Conservation (phyloP, 1,140 invertebrate species). For the Euglossa dilemma region DNA sequence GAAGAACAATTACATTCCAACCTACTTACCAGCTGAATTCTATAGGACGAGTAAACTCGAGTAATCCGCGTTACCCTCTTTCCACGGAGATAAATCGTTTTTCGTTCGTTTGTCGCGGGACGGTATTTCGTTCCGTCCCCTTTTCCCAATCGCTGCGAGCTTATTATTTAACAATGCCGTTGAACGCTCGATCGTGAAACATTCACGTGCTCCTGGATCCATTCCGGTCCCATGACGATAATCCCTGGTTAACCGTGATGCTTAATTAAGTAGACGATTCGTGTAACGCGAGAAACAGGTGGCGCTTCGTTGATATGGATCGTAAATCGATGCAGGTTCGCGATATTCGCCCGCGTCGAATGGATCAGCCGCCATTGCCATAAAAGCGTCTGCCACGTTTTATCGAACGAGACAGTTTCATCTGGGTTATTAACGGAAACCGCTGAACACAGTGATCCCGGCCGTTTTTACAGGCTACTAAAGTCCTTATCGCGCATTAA, state of each 20-base stretch:
- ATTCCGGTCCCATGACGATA: constrained; percentile 25
- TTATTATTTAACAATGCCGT: constrained; percentile 23
- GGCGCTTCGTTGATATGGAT: neutral
- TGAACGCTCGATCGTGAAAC: constrained; percentile 9
- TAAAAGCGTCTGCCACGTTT: neutral
- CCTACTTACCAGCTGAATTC: neutral
- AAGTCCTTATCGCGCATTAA: neutral
- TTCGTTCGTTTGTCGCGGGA: neutral
- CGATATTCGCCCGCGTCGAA: neutral
- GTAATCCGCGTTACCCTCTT: neutral
- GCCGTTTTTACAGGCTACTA: neutral
- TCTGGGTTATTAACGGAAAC: neutral
- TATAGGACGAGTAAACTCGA: neutral
- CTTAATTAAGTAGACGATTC: constrained; percentile 33
- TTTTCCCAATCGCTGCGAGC: too few species aligned
- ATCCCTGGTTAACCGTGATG: constrained; percentile 30
- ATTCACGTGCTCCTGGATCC: constrained; percentile 17
- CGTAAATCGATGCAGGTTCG: neutral
- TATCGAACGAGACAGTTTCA: neutral
- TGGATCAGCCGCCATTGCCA: neutral
- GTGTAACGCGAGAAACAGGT: neutral
- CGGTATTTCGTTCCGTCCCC: neutral
- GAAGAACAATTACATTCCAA: neutral
- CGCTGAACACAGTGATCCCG: neutral
- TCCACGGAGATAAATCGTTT: neutral